Evolutionary conservation across 1,140 invertebrate genomes (phyloP), one percentile per base, ranked within the genome.

Genomic region (Epicauta chinensis): DNA sequence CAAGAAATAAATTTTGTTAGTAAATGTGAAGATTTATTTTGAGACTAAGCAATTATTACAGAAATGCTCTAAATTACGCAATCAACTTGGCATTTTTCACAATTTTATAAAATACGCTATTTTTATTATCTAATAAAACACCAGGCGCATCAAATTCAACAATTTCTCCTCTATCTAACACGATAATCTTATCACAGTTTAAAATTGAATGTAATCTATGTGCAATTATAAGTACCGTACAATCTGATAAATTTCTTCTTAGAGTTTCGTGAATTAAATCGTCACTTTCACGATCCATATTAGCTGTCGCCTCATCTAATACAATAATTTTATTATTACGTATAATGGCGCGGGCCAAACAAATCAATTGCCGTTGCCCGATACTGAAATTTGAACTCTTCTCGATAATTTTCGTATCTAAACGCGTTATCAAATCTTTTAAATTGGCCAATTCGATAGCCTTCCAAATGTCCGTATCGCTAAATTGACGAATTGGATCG

Each of bases 391-490:
- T 70, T 4, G 32, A 48, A 14, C 68, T 68, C 12, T 82, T 82
- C 47, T 88, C 82, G 46, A 77, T 73, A 6, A 90, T 72, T 14
- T 73, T 73, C 29, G 56, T 71, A 4, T 72, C 66, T 13, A 81
- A 59, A 6, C 15, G 84, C 82, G 56, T 81, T 81, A 59, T 34
- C 10, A 49, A 38, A 31, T 39, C 30, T 23, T 83, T 86, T 2
- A 86, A 55, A 64, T 81, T 88, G n/a, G 86, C 86, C 51, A 88
- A 82, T 61, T 91, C 87, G 15, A 95, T 72, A 1, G 86, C 88
- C 58, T 76, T 73, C 91, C 91, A 93, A 1, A 94, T 67, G 62
- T 89, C 59, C 69, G 79, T 75, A 62, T 93, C 90, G 31, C 70
- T 69, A 61, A 84, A 83, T 13, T 73, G 67, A 55, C 83, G 76